Percentiles rank a stretch among this genome's conserved stretches.
These are phyloP conservation scores for Kryptolebias ocellatus DNA, from an alignment of 2,797 vertebrate genomes.

Conservation along the genomic window DNA sequence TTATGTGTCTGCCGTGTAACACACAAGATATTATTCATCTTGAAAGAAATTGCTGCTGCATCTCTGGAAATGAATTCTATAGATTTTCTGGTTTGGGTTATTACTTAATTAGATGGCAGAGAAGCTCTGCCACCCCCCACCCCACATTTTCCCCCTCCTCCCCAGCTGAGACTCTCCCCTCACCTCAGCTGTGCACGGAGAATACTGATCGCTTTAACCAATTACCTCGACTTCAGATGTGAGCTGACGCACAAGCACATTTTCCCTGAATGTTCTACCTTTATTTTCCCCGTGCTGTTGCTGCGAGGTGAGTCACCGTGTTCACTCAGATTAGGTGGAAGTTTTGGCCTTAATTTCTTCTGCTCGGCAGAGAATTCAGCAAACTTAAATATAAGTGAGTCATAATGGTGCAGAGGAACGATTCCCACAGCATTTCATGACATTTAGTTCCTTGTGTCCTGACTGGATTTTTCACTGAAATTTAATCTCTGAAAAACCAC, in stretches of 20 bases:
- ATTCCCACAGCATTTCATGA: too few relatives aligned
- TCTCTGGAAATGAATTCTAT: constrained; percentile 69
- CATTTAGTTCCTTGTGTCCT: too few relatives aligned
- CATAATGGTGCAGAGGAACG: neutral
- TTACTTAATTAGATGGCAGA: constrained; percentile 66
- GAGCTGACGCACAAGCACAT: constrained; percentile 29
- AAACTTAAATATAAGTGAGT: neutral
- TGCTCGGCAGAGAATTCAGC: neutral
- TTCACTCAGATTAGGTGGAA: constrained; percentile 2
- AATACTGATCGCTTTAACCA: constrained; percentile 54
- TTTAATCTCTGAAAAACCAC: too few relatives aligned
- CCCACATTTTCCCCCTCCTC: constrained; percentile 16
- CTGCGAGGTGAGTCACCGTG: constrained; percentile 5
- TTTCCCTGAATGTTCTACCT: constrained; percentile 24
- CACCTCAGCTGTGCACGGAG: constrained; percentile 13
- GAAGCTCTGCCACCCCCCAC: constrained; percentile 39
- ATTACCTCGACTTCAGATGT: constrained; percentile 48
- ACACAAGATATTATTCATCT: constrained; percentile 51
- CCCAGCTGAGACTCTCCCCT: constrained; percentile 23
- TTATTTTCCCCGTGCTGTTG: neutral
- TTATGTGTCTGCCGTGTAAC: constrained; percentile 49
- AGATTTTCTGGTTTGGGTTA: constrained; percentile 68
- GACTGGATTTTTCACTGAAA: too few relatives aligned
- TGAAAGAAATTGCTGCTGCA: constrained; percentile 61
- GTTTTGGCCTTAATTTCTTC: constrained; percentile 1